Conservation (phyloP, 2,888 invertebrate genomes). For the Drosophila lacicola region DNA sequence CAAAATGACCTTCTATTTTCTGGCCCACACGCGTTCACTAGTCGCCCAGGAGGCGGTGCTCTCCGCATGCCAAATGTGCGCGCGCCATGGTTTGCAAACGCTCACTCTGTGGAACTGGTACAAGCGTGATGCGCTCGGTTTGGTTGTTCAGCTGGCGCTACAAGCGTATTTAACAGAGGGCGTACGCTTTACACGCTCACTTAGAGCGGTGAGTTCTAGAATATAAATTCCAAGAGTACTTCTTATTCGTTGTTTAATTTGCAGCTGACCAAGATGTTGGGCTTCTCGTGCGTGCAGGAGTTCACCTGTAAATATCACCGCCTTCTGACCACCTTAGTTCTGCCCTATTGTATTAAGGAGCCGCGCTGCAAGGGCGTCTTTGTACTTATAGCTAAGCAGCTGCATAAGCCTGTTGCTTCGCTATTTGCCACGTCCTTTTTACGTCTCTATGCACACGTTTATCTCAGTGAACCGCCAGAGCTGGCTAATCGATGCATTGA, state of each 20-base stretch:
- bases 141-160: conserved; percentile 79
- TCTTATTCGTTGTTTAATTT: neutral
- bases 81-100: conserved; percentile 76
- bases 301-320: conserved; percentile 90
- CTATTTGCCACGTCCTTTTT: conserved; percentile 89
- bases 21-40: conserved; percentile 78
- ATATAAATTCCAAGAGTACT: no score
- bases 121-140: conserved; percentile 80
- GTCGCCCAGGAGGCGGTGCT: conserved; percentile 83
- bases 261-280: conserved; percentile 88
- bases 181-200: conserved; percentile 76
- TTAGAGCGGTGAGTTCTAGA: conserved; percentile 69
- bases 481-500: conserved; percentile 88
- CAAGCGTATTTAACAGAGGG: conserved; percentile 78
- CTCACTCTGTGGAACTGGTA: conserved; percentile 84
- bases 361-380: conserved; percentile 86
- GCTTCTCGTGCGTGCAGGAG: conserved; percentile 89
- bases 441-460: conserved; percentile 90
- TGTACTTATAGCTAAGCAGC: conserved; percentile 81
- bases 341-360: conserved; percentile 87
- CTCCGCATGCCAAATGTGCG: conserved; percentile 82
- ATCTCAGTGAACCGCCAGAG: conserved; percentile 88
- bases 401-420: conserved; percentile 85
- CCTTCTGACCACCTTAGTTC: conserved; percentile 89
- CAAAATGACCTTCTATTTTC: conserved; percentile 82